Evolutionary conservation across 2,888 invertebrate species (phyloP).

Genomic region (Dryococelus australis): DNA sequence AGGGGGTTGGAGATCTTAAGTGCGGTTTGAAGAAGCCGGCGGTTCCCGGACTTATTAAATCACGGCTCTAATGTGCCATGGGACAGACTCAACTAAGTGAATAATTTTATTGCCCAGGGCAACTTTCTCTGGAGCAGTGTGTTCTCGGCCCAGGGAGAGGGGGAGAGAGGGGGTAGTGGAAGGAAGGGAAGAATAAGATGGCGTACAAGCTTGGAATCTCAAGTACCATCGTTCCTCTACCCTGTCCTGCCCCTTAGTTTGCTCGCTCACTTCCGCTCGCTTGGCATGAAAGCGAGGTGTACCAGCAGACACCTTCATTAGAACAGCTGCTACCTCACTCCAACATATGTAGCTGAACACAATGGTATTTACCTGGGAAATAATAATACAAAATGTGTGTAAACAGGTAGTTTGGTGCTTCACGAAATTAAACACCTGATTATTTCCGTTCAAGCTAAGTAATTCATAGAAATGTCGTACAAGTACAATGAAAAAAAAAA

Average conservation of each 20-base stretch:
- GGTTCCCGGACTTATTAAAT: constrained; percentile 35
- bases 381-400: too few relatives aligned
- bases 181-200: not conserved
- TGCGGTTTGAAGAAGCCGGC: constrained; percentile 29
- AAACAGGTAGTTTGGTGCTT: too few relatives aligned
- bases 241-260: not conserved
- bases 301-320: too few relatives aligned
- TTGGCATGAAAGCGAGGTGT: not conserved
- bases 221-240: not conserved
- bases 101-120: constrained; percentile 56
- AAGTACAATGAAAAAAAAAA: too few relatives aligned
- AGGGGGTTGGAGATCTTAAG: constrained; percentile 18
- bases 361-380: too few relatives aligned
- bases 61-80: constrained; percentile 56
- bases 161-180: not conserved
- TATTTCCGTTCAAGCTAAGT: too few relatives aligned
- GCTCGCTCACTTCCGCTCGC: not conserved
- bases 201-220: constrained; percentile 17
- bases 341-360: too few relatives aligned
- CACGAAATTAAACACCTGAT: too few relatives aligned
- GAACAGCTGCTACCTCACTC: too few relatives aligned
- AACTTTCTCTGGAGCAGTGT: constrained; percentile 29
- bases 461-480: too few relatives aligned
- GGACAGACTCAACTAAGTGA: constrained; percentile 60
- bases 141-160: not conserved